Evolutionary conservation across 2,888 invertebrate species (phyloP).

Genomic region (Drosophila affinis): DNA sequence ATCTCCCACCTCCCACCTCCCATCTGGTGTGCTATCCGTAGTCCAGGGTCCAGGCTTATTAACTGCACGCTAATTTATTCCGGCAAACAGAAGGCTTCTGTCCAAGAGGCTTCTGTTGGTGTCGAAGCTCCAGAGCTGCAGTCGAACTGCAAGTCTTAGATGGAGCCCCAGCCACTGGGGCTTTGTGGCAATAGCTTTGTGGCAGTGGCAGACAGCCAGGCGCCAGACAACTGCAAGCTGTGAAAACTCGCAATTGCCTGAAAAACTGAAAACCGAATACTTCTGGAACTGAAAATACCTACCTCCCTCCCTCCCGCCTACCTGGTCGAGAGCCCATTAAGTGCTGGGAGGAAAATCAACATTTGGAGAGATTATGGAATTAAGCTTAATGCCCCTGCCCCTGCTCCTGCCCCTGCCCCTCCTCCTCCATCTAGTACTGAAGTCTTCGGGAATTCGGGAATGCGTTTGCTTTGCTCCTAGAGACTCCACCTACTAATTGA

Average conservation of each 20-base stretch:
- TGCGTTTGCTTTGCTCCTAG: too few species aligned
- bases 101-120: conserved; percentile 26
- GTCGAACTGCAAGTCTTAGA: conserved; percentile 1
- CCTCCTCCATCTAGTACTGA: too few species aligned
- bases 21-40: not conserved
- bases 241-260: conserved; percentile 58
- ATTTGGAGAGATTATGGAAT: not conserved
- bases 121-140: conserved; percentile 21
- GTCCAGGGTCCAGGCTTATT: conserved; percentile 47
- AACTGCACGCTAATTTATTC: conserved; percentile 74
- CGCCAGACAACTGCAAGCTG: conserved; percentile 58
- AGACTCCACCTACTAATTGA: too few species aligned
- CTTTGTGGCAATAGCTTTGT: not conserved
- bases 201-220: conserved; percentile 8
- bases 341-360: conserved; percentile 4
- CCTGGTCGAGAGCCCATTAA: not conserved
- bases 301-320: too few species aligned
- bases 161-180: too few species aligned
- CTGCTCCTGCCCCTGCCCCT: too few species aligned
- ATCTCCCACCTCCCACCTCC: not conserved
- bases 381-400: too few species aligned
- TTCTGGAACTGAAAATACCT: not conserved
- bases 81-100: conserved; percentile 40
- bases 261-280: conserved; percentile 43
- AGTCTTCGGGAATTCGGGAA: not conserved